Base-by-base conservation (phyloP, 2,888 invertebrate species). In the Nysson spinosus region DNA sequence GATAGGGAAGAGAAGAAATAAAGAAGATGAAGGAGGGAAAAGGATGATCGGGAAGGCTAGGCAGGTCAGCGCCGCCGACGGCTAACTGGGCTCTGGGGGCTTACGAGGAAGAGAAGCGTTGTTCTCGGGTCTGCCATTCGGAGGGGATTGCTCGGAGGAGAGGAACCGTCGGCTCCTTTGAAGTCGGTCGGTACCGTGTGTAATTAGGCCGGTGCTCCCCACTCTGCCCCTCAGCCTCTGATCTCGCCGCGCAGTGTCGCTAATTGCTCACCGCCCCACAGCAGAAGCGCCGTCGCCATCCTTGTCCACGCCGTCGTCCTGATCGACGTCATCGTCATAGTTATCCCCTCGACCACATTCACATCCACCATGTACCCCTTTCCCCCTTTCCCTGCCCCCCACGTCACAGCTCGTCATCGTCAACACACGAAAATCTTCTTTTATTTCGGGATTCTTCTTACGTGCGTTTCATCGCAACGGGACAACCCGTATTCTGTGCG, bases 211-310 rank as follows among this genome's bases (percentile, higher is more conserved):
- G 83, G 78, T 81, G 80, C 78, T 80, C 83, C 83, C 83, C 83
- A 81, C 83, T 81, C 80, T 79, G 79, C 80, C 81, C n/a, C 82
- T 76, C 77, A 70, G 81, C 75, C 84, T 83, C 83, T 84, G 84
- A 83, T 84, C 84, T 84, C 73, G 84, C 84, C 84, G 84, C 84
- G 82, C 84, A 83, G 83, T 84, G 83, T 84, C 84, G 84, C 84
- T 84, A 84, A 84, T 84, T 83, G 84, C 83, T 84, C 84, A 78
- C 83, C 84, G 84, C 84, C 84, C 83, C 83, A 83, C 83, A 82
- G 82, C 83, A 78, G 76, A 76, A 80, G 72, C 77, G 65, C 65
- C 79, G 70, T 65, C 73, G 76, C 54, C 75, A 54, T 46, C 67
- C 54, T 55, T 56, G 54, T 65, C 67, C 46, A 42, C 66, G 35